Conservation (phyloP, 2,797 vertebrate genomes). For the Chloroceryle inda region DNA sequence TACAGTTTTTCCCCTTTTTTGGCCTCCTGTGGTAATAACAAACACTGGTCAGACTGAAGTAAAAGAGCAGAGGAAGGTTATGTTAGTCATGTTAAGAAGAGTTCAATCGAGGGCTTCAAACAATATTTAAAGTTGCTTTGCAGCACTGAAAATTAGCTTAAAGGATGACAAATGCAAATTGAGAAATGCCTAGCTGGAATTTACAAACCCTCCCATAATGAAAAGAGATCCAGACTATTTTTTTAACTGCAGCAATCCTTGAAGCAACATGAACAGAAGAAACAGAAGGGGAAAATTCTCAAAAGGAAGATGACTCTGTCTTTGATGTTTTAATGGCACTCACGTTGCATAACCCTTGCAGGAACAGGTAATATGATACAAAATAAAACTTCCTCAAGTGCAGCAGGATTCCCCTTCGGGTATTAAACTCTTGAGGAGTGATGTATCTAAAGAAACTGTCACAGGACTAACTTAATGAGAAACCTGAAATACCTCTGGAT, state of each 20-base stretch:
- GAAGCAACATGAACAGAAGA: constrained; percentile 73
- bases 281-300: constrained; percentile 62
- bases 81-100: constrained; percentile 52
- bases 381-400: constrained; percentile 19
- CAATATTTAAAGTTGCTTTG: constrained; percentile 77
- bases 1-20: background rate
- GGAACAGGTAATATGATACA: constrained; percentile 4
- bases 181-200: constrained; percentile 68
- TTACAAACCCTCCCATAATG: constrained; percentile 73
- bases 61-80: constrained; percentile 30
- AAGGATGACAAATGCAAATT: constrained; percentile 77
- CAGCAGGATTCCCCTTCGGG: background rate
- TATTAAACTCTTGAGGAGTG: background rate
- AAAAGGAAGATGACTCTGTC: constrained; percentile 64
- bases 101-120: constrained; percentile 71
- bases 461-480: background rate
- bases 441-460: background rate
- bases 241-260: constrained; percentile 71
- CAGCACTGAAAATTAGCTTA: constrained; percentile 76
- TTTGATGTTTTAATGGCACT: constrained; percentile 66
- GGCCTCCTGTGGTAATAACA: background rate
- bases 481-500: background rate
- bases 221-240: constrained; percentile 71
- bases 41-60: background rate
- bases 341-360: background rate